A percentile compares a stretch with the other conserved stretches of the same genome.
These are phyloP conservation scores for Acinonyx jubatus DNA, from an alignment of 2,113 vertebrate species.

Conservation along the genomic window DNA sequence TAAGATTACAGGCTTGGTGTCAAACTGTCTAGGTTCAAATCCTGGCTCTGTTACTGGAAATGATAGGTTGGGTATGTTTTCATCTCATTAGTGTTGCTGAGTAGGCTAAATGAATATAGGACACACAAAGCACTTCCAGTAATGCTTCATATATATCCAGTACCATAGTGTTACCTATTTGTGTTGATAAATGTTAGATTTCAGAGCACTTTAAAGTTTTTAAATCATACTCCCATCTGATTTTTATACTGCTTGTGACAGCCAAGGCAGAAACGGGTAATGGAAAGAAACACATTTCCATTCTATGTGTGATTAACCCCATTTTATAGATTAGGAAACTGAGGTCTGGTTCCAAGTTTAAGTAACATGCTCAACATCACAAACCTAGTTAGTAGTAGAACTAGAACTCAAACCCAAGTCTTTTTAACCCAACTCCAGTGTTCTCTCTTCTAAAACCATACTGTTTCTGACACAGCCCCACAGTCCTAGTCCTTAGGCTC, in stretches of 20 bases:
- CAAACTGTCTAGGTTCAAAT: not conserved
- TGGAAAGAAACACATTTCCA: too few relatives aligned
- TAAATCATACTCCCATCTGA: slow-evolving; percentile 8
- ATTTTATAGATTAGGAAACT: slow-evolving; percentile 44
- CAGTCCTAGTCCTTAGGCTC: not conserved
- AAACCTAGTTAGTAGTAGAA: not conserved
- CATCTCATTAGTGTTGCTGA: not conserved
- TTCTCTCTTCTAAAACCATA: slow-evolving; percentile 27
- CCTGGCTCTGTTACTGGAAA: not conserved
- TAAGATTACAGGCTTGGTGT: not conserved
- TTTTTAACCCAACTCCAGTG: slow-evolving; percentile 9
- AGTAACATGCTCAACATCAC: not conserved
- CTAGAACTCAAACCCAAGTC: not conserved
- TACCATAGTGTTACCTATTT: not conserved
- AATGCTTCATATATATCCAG: not conserved
- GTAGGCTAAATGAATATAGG: not conserved
- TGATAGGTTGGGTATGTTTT: not conserved
- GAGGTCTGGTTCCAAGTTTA: slow-evolving; percentile 23
- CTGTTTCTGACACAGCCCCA: not conserved
- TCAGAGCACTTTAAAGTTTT: slow-evolving; percentile 46
- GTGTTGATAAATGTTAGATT: slow-evolving; percentile 15
- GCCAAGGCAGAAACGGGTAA: not conserved
- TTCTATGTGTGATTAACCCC: not conserved
- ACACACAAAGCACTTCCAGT: not conserved
- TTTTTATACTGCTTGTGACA: slow-evolving; percentile 39